These are phyloP conservation scores for Phyllostomus discolor DNA, from an alignment of 2,113 vertebrate genomes.

Conservation along the genomic window DNA sequence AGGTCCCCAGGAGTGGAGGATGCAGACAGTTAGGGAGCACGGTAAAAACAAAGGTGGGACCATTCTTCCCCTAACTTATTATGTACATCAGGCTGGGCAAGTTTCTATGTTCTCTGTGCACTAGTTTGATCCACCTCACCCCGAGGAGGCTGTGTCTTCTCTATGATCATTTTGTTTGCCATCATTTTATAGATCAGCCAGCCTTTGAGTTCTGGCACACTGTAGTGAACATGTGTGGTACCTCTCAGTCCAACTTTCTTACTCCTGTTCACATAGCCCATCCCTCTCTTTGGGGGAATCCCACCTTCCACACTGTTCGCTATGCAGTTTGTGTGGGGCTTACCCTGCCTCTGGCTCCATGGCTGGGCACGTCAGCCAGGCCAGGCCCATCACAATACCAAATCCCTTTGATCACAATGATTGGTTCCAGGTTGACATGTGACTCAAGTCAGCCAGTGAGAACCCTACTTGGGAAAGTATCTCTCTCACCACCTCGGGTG, in stretches of 20 bases:
- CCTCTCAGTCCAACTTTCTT: background rate
- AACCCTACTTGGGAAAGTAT: background rate
- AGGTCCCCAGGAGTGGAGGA: background rate
- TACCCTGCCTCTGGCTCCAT: background rate
- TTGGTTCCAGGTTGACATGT: background rate
- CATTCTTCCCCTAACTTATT: background rate
- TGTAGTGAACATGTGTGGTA: background rate
- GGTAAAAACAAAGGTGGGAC: background rate
- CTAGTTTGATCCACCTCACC: background rate
- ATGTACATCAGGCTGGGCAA: background rate
- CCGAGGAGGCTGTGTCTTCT: background rate
- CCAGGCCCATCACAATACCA: background rate
- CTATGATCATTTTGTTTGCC: background rate
- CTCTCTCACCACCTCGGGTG: background rate
- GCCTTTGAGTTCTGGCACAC: background rate
- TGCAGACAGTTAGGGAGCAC: background rate
- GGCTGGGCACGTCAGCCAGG: background rate
- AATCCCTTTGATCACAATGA: background rate
- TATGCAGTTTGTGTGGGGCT: background rate
- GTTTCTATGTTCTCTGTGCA: background rate
- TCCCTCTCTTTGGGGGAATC: background rate
- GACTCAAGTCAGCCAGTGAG: background rate
- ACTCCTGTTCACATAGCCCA: background rate
- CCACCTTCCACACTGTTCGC: background rate
- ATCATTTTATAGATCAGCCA: background rate